These are phyloP conservation scores for Aix galericulata DNA, from an alignment of 2,113 vertebrate genomes.

Conservation along the genomic window DNA sequence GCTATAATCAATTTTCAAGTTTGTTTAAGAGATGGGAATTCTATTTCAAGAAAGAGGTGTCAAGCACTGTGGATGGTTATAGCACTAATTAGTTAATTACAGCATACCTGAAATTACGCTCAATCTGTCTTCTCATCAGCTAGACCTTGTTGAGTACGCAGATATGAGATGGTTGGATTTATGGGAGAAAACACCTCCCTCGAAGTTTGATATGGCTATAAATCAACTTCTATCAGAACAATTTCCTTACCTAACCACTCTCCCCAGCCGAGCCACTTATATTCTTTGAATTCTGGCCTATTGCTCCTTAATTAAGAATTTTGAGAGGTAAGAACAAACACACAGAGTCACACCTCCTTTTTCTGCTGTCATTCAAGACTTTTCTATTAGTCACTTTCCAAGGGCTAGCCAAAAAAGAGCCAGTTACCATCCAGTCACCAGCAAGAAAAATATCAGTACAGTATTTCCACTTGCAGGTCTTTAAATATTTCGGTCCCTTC, in stretches of 20 bases:
- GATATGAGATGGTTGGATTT: accelerated
- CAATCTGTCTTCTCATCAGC: background rate
- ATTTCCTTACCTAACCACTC: background rate
- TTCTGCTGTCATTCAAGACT: conserved; percentile 39
- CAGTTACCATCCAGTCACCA: conserved; percentile 32
- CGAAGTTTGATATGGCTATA: background rate
- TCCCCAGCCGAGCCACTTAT: background rate
- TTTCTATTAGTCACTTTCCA: background rate
- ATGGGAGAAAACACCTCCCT: background rate
- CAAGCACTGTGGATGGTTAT: background rate
- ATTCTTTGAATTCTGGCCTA: background rate
- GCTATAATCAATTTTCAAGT: background rate
- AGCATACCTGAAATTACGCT: background rate
- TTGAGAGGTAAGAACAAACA: conserved; percentile 45
- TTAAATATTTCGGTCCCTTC: conserved; percentile 43
- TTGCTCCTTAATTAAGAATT: conserved; percentile 33
- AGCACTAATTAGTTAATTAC: background rate
- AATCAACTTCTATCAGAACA: background rate
- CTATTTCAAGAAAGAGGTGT: background rate
- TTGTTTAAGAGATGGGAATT: background rate
- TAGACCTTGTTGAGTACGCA: background rate
- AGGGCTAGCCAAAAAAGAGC: background rate
- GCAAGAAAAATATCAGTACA: conserved; percentile 4
- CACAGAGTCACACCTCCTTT: conserved; percentile 28
- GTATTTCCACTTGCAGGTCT: conserved; percentile 26